A percentile compares a stretch with the other conserved stretches of the same genome.
Conservation (phyloP, 2,797 vertebrate genomes). For the Mus caroli region DNA sequence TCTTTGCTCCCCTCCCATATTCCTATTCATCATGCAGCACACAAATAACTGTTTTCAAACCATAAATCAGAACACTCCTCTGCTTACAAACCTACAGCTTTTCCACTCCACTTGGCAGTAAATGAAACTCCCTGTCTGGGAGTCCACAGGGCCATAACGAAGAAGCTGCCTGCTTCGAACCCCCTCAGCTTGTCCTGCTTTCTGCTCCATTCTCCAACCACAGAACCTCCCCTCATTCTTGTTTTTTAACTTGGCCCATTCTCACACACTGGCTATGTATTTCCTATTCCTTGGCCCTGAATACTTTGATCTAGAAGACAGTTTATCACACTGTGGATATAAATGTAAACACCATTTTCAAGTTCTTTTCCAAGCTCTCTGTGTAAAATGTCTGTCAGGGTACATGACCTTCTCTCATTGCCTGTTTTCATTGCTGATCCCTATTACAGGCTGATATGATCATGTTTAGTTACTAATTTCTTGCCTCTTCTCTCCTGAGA, state of each 20-base stretch:
- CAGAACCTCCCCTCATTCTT: neutral
- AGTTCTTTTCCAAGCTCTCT: constrained; percentile 13
- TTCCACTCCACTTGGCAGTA: constrained; percentile 46
- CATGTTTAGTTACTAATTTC: constrained; percentile 8
- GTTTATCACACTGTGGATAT: neutral
- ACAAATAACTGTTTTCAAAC: constrained; percentile 55
- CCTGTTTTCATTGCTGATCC: neutral
- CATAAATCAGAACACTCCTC: constrained; percentile 34
- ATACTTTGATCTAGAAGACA: neutral
- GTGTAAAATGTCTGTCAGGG: neutral
- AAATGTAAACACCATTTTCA: constrained; percentile 4
- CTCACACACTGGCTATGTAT: neutral
- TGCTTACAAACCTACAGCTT: constrained; percentile 58
- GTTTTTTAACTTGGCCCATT: neutral
- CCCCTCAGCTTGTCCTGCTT: neutral
- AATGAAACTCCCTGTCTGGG: constrained; percentile 33
- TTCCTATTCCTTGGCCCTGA: constrained; percentile 30
- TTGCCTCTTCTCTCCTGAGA: constrained; percentile 6
- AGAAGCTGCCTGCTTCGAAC: neutral
- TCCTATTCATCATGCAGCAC: constrained; percentile 14
- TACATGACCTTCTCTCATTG: neutral
- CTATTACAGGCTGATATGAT: neutral
- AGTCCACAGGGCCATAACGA: neutral
- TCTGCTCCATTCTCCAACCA: neutral
- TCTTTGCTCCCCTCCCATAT: neutral